Evolutionary conservation across 2,797 vertebrate genomes (phyloP), one percentile per base, ranked within the genome.

Genomic region (Rallus crepitans): DNA sequence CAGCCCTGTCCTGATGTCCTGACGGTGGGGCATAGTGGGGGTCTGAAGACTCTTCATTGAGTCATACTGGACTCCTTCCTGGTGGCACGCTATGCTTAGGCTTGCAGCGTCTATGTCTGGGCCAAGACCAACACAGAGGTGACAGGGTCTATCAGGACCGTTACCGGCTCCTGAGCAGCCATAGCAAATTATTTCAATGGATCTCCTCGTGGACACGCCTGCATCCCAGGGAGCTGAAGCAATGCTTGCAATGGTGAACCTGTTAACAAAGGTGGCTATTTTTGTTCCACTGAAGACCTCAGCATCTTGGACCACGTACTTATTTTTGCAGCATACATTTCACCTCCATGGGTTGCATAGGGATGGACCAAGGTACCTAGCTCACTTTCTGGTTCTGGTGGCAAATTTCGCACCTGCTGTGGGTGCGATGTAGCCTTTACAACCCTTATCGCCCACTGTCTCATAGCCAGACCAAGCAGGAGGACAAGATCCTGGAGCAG

Each of bases 121-220:
- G 18, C 7, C 35, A 52, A 64, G 50, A 57, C 4, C 0, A 2
- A 30, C 0, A 0, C 11, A 42, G 47, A 68, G 4, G 5, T 24
- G 2, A 0, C 16, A 47, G 39, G 5, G 20, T 60, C 33, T 45
- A 6, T 40, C 12, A 19, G 30, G 73, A 11, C 4, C 2, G 18
- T 45, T 42, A 61, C 9, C 16, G 39, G 2, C 30, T 76, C 23
- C 72, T 45, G 15, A 3, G 0, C 7, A 73, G 15, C 11, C 48
- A 23, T 5, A 11, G 37, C 6, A 77, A 45, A 24, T 24, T 55
- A 55, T 52, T 85, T 64, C 11, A 69, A 1, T 24, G 24, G 19
- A 24, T 80, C 65, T 80, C 21, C 7, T 8, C 37, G 17, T 15
- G 33, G 28, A 27, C 12, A 15, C 30, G 7, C 15, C 48, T 57